These are phyloP conservation scores for Dyspetes luteomarginatus DNA, from an alignment of 2,888 invertebrate species.

Conservation along the genomic window DNA sequence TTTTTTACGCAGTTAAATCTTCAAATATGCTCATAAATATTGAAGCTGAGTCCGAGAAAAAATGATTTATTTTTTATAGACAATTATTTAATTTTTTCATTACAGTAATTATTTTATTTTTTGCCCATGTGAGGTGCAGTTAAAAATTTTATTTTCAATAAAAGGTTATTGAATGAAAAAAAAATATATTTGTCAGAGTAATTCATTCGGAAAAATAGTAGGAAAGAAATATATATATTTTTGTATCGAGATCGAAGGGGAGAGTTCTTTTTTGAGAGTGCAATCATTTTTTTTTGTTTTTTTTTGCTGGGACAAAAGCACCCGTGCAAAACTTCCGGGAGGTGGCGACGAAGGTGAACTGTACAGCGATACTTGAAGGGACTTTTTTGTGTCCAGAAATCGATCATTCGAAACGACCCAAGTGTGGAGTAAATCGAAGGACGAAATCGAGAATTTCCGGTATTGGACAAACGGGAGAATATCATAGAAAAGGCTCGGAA, in stretches of 20 bases:
- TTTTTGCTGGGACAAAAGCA: not conserved
- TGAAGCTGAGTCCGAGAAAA: not conserved
- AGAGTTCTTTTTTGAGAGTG: too few species aligned
- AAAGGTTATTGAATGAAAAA: too few species aligned
- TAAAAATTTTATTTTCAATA: too few species aligned
- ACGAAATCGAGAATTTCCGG: conserved; percentile 56
- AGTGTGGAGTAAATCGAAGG: conserved; percentile 53
- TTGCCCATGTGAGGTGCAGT: too few species aligned
- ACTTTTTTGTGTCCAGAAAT: conserved; percentile 41
- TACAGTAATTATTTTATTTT: not conserved
- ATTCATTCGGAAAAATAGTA: too few species aligned
- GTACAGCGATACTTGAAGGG: conserved; percentile 29
- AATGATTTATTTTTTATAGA: conserved; percentile 9
- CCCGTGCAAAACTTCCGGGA: not conserved
- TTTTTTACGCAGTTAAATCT: conserved; percentile 22
- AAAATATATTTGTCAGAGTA: too few species aligned
- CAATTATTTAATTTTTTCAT: not conserved
- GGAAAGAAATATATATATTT: not conserved
- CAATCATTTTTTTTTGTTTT: too few species aligned
- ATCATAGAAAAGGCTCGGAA: too few species aligned
- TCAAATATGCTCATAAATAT: conserved; percentile 25
- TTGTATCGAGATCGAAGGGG: not conserved
- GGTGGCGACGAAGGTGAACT: conserved; percentile 15
- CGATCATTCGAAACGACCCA: conserved; percentile 51
- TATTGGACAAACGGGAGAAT: not conserved